A percentile compares a stretch with the other conserved stretches of the same genome.
phyloP scores from a whole-genome alignment of 2,797 vertebrate species.

The Diplodus sargus region DNA sequence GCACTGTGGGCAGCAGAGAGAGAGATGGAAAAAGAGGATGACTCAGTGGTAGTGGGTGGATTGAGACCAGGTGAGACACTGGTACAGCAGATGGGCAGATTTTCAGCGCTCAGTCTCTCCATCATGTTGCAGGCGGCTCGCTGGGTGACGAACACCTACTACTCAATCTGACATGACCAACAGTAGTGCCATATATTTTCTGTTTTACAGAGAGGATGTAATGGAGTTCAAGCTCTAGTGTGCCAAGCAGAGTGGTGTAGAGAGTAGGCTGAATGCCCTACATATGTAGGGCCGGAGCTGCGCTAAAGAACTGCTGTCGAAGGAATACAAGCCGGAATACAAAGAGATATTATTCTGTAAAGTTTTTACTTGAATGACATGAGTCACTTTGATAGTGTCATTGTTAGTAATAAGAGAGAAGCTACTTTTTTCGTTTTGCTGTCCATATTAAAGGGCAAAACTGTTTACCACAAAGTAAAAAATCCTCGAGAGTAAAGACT shows the following conservation, averaged over 20 bases:
- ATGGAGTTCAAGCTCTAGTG: conserved; percentile 23
- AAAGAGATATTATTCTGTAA: neutral
- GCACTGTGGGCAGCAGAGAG: conserved; percentile 75
- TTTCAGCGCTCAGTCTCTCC: conserved; percentile 59
- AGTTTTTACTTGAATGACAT: neutral
- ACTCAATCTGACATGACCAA: conserved; percentile 40
- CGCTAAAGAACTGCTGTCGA: neutral
- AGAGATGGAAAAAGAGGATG: conserved; percentile 67
- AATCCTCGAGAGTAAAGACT: conserved; percentile 25
- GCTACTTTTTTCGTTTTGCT: conserved; percentile 42
- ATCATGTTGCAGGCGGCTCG: conserved; percentile 58
- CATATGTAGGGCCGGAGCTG: neutral
- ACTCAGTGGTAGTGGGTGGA: conserved; percentile 79
- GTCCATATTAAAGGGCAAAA: conserved; percentile 27
- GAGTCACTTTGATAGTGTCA: neutral
- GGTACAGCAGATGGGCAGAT: conserved; percentile 74
- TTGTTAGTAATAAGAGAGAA: neutral
- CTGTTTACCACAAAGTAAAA: neutral
- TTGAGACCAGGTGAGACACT: conserved; percentile 78
- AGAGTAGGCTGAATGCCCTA: neutral
- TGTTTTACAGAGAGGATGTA: conserved; percentile 12
- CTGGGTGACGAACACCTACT: conserved; percentile 55
- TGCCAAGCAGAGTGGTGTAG: conserved; percentile 3
- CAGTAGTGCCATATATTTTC: conserved; percentile 25
- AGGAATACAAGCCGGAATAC: neutral